A percentile compares a stretch with the other conserved stretches of the same genome.
Evolutionary conservation across 2,113 vertebrate species (phyloP).

Genomic region (Elachura formosa): DNA sequence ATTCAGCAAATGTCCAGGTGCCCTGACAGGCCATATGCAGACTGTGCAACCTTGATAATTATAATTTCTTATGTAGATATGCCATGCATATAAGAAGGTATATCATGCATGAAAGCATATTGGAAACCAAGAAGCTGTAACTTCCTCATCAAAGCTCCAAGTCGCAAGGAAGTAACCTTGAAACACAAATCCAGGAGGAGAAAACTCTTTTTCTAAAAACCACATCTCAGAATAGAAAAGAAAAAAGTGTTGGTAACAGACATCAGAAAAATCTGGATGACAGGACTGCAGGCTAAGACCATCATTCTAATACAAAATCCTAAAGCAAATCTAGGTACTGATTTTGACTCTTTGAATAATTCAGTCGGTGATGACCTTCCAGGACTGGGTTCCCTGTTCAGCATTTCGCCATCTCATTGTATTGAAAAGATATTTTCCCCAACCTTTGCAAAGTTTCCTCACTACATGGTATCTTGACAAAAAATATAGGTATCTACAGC

Average conservation of each 20-base stretch:
- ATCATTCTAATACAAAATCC: background rate
- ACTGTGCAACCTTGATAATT: background rate
- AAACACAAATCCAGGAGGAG: background rate
- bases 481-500: background rate
- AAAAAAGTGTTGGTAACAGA: background rate
- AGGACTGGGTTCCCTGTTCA: background rate
- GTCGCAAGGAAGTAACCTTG: background rate
- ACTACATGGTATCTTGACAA: background rate
- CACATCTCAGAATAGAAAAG: background rate
- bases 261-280: background rate
- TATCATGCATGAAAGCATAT: background rate
- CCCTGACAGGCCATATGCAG: background rate
- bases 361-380: slow-evolving; percentile 7
- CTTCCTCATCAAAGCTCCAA: background rate
- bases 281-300: background rate
- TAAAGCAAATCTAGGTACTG: background rate
- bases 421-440: background rate
- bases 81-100: background rate
- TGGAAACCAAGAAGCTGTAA: background rate
- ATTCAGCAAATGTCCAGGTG: background rate
- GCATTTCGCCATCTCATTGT: background rate
- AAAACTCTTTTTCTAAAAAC: background rate
- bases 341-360: background rate
- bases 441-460: background rate
- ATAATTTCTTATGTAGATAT: background rate